Evolutionary conservation across 1,140 invertebrate genomes (phyloP).

Genomic region (Andrena cerasifolii): DNA sequence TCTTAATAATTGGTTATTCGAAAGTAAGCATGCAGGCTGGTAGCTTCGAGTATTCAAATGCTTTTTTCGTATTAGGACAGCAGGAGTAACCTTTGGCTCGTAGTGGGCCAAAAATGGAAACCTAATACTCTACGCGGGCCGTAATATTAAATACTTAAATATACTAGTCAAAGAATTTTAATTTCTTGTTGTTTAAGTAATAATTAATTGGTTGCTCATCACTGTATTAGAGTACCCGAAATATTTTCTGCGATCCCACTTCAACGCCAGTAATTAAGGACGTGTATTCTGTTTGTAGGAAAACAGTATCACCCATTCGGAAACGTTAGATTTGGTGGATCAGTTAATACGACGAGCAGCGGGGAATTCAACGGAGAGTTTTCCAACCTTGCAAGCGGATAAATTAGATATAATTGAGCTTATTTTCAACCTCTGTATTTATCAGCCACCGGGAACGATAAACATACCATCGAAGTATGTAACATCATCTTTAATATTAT

Average conservation of each 20-base stretch:
- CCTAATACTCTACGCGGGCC: no score
- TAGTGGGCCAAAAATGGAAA: no score
- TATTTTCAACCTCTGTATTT: constrained; percentile 94
- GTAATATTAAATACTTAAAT: no score
- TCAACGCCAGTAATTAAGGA: neutral
- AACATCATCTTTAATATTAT: constrained; percentile 27
- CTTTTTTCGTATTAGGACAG: no score
- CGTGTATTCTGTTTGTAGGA: constrained; percentile 83
- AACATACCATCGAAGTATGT: constrained; percentile 89
- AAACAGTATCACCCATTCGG: constrained; percentile 89
- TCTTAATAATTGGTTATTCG: constrained; percentile 92
- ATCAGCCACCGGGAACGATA: constrained; percentile 97
- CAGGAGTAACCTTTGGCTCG: no score
- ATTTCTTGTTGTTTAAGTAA: no score
- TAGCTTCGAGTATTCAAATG: no score
- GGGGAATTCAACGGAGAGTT: constrained; percentile 86
- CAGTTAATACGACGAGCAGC: constrained; percentile 93
- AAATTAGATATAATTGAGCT: constrained; percentile 94
- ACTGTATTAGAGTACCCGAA: no score
- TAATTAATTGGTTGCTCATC: no score
- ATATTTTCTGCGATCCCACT: no score
- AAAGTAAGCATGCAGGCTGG: constrained; percentile 84
- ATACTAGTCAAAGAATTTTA: no score
- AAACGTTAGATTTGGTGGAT: constrained; percentile 93
- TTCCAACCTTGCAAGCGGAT: constrained; percentile 88